Conservation (phyloP, 2,797 vertebrate species). For the Cheirogaleus major region DNA sequence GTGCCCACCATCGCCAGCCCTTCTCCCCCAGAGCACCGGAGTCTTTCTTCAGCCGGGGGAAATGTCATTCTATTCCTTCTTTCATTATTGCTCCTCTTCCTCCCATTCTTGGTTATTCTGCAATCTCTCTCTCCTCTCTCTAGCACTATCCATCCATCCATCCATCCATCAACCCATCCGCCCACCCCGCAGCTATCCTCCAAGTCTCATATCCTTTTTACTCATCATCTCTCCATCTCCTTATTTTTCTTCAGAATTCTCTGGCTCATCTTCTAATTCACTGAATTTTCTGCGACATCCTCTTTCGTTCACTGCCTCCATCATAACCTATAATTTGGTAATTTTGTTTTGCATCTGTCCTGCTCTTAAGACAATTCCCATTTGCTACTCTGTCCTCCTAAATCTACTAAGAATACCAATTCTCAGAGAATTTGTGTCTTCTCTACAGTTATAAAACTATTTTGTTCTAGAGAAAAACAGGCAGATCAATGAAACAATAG, state of each 20-base stretch:
- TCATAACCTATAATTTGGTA: slow-evolving; percentile 12
- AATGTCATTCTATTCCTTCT: background rate
- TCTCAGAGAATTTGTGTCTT: slow-evolving; percentile 15
- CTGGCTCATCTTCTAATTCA: background rate
- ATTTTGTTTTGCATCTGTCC: slow-evolving; percentile 44
- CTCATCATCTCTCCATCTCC: background rate
- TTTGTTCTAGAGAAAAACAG: slow-evolving; percentile 25
- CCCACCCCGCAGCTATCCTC: background rate
- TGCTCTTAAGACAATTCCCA: slow-evolving; percentile 29
- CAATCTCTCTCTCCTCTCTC: background rate
- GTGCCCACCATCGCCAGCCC: background rate
- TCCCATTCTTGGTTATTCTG: background rate
- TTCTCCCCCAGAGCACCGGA: background rate
- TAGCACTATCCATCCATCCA: background rate
- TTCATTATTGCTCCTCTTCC: background rate
- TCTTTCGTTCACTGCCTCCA: slow-evolving; percentile 1
- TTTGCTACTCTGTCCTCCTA: slow-evolving; percentile 1
- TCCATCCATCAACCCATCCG: too few relatives aligned
- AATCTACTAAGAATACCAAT: slow-evolving; percentile 20
- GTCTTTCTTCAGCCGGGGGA: background rate
- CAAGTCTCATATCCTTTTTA: background rate
- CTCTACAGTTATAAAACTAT: background rate
- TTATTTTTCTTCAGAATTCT: slow-evolving; percentile 22
- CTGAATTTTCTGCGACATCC: background rate
- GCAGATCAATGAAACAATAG: background rate